Evolutionary conservation across 2,113 vertebrate species (phyloP).

Genomic region (Camelus dromedarius): DNA sequence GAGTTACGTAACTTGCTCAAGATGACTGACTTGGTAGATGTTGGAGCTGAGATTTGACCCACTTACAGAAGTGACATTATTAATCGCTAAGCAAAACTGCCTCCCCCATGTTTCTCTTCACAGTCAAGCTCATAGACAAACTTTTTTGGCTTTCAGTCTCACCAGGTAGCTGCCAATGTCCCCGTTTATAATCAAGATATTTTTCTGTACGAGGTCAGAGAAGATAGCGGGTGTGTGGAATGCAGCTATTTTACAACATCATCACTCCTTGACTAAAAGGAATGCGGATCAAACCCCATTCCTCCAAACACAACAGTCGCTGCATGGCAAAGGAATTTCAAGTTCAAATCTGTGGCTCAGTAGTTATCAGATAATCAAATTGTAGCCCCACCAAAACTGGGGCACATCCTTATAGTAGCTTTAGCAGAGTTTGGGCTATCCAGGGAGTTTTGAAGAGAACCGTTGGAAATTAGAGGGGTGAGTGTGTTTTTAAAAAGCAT

Average conservation of each 20-base stretch:
- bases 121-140: not conserved
- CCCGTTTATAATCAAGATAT: conserved; percentile 30
- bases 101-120: not conserved
- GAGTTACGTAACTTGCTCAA: not conserved
- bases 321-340: not conserved
- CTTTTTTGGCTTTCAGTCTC: not conserved
- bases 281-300: not conserved
- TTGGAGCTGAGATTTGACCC: not conserved
- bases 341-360: not conserved
- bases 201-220: conserved; percentile 16
- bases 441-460: not conserved
- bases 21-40: not conserved
- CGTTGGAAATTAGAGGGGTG: not conserved
- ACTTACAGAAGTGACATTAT: not conserved
- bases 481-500: not conserved
- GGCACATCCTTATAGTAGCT: not conserved
- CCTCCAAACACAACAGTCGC: not conserved
- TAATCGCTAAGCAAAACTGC: not conserved
- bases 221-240: not conserved
- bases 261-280: not conserved
- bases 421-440: not conserved
- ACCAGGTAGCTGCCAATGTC: not conserved
- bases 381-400: not conserved
- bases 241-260: not conserved
- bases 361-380: not conserved